phyloP scores from a whole-genome alignment of 2,113 vertebrate species.

The Oenanthe melanoleuca region DNA sequence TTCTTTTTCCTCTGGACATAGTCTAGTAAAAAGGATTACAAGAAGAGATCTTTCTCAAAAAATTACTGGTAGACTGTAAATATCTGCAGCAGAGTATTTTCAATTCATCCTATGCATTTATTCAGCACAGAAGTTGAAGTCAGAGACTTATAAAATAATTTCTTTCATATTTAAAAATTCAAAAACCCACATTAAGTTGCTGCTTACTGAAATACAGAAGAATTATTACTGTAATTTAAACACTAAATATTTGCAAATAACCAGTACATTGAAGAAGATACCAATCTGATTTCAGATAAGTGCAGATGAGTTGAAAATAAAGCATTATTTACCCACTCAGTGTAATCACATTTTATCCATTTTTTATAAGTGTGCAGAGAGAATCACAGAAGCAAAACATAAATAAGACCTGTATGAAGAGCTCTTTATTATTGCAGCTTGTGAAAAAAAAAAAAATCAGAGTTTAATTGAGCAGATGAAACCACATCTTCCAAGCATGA shows the following conservation, averaged over 20 bases:
- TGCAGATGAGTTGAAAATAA: not conserved
- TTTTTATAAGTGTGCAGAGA: not conserved
- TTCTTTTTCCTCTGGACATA: not conserved
- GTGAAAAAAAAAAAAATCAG: not conserved
- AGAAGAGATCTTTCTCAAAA: not conserved
- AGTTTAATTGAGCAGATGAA: not conserved
- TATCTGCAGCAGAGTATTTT: not conserved
- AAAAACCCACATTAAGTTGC: not conserved
- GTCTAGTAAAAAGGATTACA: not conserved
- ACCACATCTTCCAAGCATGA: not conserved
- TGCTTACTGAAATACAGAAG: not conserved
- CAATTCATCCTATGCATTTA: not conserved
- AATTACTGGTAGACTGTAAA: not conserved
- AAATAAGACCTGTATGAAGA: not conserved
- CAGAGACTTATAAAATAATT: not conserved
- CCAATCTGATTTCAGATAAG: not conserved
- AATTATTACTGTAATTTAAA: not conserved
- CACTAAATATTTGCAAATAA: not conserved
- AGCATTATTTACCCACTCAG: not conserved
- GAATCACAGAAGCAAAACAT: not conserved
- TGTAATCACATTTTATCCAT: not conserved
- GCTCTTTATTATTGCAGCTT: not conserved
- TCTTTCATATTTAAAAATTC: not conserved
- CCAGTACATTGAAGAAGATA: not conserved
- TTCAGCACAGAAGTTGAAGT: not conserved